Percentiles rank a stretch among this genome's conserved stretches.
Conservation (phyloP, 64 coral and sea anemone genomes). For the Orbicella faveolata region DNA sequence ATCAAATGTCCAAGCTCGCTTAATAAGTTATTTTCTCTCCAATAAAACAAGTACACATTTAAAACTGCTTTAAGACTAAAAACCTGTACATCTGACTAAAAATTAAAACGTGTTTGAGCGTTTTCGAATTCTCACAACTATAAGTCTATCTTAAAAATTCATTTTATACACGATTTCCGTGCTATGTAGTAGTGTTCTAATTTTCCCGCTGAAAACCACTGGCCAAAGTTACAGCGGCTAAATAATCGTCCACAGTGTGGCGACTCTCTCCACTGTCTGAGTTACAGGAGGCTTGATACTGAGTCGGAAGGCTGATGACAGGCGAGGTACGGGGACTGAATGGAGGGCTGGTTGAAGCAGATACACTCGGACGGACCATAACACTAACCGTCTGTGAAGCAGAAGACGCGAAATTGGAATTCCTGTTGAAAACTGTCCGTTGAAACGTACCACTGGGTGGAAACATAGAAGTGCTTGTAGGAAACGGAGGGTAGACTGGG, state of each 20-base stretch:
- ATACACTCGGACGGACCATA: background rate
- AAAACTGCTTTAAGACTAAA: no score
- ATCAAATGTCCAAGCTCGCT: no score
- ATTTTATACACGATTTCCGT: no score
- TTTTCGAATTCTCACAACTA: no score
- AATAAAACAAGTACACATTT: no score
- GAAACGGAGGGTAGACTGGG: slow-evolving; percentile 3
- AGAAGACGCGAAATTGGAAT: no score
- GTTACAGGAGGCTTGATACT: background rate
- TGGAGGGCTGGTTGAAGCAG: background rate
- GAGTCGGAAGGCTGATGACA: background rate
- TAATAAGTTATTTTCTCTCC: no score
- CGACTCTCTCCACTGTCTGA: slow-evolving; percentile 14
- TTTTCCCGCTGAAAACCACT: slow-evolving; percentile 38
- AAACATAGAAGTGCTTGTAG: background rate
- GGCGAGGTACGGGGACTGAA: background rate
- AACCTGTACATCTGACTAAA: no score
- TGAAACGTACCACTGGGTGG: background rate
- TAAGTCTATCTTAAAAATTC: no score
- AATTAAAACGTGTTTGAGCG: no score
- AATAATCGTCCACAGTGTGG: slow-evolving; percentile 46
- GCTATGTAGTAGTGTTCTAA: background rate
- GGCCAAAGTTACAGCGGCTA: slow-evolving; percentile 43
- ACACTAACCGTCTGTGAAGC: background rate
- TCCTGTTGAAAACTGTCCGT: background rate